A percentile compares a stretch with the other conserved stretches of the same genome.
phyloP scores from a whole-genome alignment of 2,113 vertebrate genomes.

The Coryphaenoides rupestris region DNA sequence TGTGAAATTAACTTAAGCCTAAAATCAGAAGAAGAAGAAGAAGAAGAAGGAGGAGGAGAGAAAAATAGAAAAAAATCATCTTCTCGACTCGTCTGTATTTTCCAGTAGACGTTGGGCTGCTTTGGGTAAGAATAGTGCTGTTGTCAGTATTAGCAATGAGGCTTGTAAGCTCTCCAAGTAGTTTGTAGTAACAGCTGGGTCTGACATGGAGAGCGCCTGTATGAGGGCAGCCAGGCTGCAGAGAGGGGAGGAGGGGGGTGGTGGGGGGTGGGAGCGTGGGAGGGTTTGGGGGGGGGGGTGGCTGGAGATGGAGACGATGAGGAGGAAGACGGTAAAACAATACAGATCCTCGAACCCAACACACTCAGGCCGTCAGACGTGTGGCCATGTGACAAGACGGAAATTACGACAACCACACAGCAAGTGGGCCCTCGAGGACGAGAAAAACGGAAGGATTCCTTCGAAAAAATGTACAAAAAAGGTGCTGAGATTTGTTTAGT shows the following conservation, averaged over 20 bases:
- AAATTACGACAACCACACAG: no score
- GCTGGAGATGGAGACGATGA: slow-evolving; percentile 42
- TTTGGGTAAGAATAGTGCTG: slow-evolving; percentile 68
- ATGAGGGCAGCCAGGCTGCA: slow-evolving; percentile 72
- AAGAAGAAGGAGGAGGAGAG: no score
- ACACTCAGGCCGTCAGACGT: slow-evolving; percentile 3
- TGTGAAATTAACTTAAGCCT: slow-evolving; percentile 42
- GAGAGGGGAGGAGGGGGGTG: no score
- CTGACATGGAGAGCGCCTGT: slow-evolving; percentile 79
- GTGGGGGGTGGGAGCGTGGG: no score
- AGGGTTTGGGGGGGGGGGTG: no score
- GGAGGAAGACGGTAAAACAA: slow-evolving; percentile 12
- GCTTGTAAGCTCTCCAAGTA: slow-evolving; percentile 76
- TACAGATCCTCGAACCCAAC: slow-evolving; percentile 42
- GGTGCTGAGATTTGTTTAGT: no score
- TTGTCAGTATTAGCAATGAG: slow-evolving; percentile 72
- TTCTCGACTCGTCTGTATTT: slow-evolving; percentile 47
- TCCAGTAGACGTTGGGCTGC: slow-evolving; percentile 57
- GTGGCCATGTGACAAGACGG: no score
- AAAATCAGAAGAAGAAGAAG: slow-evolving; percentile 22
- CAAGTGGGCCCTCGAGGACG: no score
- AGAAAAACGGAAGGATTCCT: no score
- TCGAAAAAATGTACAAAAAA: no score
- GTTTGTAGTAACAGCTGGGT: slow-evolving; percentile 82
- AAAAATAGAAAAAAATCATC: no score